phyloP scores from a whole-genome alignment of 2,797 vertebrate genomes.

The Pipistrellus kuhlii region DNA sequence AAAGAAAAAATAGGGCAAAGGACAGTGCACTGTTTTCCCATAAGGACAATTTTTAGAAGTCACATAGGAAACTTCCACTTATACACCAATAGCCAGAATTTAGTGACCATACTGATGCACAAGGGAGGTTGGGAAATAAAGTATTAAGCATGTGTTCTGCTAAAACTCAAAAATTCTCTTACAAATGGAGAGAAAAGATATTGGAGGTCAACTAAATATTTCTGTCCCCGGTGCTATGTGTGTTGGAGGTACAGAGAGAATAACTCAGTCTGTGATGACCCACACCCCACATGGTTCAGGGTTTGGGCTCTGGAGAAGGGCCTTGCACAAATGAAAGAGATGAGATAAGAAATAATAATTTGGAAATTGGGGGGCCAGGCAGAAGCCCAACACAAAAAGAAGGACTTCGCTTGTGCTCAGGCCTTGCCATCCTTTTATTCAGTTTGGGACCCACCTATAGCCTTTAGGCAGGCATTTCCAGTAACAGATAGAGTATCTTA shows the following conservation, averaged over 20 bases:
- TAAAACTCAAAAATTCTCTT: constrained; percentile 37
- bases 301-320: no score
- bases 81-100: not conserved
- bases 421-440: no score
- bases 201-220: not conserved
- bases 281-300: no score
- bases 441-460: no score
- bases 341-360: no score
- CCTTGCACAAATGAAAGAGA: no score
- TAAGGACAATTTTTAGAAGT: constrained; percentile 18
- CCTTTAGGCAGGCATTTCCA: no score
- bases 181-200: constrained; percentile 43
- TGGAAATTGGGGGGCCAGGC: no score
- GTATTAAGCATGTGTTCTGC: not conserved
- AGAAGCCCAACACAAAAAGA: no score
- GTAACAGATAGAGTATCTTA: no score
- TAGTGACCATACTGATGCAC: not conserved
- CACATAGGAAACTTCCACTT: not conserved
- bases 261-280: not conserved
- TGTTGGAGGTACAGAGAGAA: not conserved
- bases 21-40: not conserved
- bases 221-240: not conserved
- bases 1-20: not conserved
- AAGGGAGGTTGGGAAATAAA: not conserved
- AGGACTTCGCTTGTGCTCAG: no score